Conservation (phyloP, 2,113 vertebrate genomes). For the Odocoileus virginianus region DNA sequence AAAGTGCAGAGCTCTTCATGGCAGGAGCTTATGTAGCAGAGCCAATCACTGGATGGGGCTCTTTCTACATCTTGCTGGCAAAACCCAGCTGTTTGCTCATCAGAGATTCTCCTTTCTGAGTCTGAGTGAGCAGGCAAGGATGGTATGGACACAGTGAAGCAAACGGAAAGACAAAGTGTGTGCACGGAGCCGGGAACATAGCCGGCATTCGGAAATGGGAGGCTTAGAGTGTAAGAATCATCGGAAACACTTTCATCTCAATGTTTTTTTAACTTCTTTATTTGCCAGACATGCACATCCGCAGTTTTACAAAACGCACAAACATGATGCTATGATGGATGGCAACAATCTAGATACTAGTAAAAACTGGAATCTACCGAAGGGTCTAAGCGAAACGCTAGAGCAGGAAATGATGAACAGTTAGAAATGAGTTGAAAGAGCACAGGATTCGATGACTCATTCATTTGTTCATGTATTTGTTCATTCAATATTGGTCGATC, state of each 20-base stretch:
- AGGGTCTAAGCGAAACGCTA: not conserved
- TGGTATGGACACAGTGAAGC: not conserved
- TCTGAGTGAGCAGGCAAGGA: not conserved
- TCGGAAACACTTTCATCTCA: not conserved
- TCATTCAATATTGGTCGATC: not conserved
- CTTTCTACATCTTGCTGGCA: too few species aligned
- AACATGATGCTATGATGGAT: rapidly evolving
- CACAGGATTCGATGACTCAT: too few species aligned
- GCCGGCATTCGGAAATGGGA: rapidly evolving
- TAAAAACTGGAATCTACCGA: not conserved
- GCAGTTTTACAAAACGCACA: not conserved
- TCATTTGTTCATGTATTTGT: not conserved
- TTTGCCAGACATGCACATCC: too few species aligned
- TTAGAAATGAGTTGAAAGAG: not conserved
- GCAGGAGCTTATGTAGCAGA: not conserved
- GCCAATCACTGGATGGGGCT: rapidly evolving
- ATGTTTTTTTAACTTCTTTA: not conserved
- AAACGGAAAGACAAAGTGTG: not conserved
- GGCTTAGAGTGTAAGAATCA: not conserved
- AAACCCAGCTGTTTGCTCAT: rapidly evolving
- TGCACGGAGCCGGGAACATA: rapidly evolving
- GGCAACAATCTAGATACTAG: rapidly evolving
- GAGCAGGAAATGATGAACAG: rapidly evolving
- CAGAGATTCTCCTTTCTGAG: not conserved
- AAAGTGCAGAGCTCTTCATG: not conserved